Evolutionary conservation across 2,888 invertebrate genomes (phyloP), one percentile per base, ranked within the genome.

Genomic region (Chaetogeoica ovagalla): DNA sequence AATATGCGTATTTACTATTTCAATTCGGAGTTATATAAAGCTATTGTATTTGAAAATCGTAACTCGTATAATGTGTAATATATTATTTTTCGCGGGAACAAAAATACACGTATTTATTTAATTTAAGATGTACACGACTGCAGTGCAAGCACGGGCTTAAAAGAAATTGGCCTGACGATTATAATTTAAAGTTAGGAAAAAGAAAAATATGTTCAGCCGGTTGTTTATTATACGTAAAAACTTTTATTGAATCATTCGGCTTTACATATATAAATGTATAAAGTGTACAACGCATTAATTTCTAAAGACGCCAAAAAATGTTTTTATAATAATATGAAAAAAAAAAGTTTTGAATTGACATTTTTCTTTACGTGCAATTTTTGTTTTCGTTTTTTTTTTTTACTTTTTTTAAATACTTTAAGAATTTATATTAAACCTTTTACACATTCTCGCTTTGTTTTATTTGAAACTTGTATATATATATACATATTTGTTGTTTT

Each of bases 351-450:
- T 48, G 57, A 43, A 75, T 66, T 59, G 43, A 66, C 75, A 75
- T 75, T 75, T 66, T 75, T 8, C 66, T 57, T 66, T 75, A 66
- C 59, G 43, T 59, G 21, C 66, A 66, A 57, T 65, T 57, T 74
- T 23, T 4, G 30, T 74, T 21, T 74, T 23, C 30, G 30, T 74
- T 21, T 65, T 17, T 74, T n/a, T 43, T 48, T n/a, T 60, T 74
- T 63, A 52, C 19, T 57, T 39, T 39, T 57, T 13, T 11, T 23
- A 65, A 57, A 57, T 75, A 75, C 75, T 66, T 66, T 21, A 75
- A 75, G 57, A 66, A 75, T 75, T 66, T 75, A 66, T 66, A 66
- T 66, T 75, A 66, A 66, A 75, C 57, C 75, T 75, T 48, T 75
- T 75, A 66, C 57, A 66, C 66, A 75, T 75, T 57, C 57, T 6